These are phyloP conservation scores for Mormyrus iriodes DNA, from an alignment of 2,113 vertebrate genomes.

Conservation along the genomic window DNA sequence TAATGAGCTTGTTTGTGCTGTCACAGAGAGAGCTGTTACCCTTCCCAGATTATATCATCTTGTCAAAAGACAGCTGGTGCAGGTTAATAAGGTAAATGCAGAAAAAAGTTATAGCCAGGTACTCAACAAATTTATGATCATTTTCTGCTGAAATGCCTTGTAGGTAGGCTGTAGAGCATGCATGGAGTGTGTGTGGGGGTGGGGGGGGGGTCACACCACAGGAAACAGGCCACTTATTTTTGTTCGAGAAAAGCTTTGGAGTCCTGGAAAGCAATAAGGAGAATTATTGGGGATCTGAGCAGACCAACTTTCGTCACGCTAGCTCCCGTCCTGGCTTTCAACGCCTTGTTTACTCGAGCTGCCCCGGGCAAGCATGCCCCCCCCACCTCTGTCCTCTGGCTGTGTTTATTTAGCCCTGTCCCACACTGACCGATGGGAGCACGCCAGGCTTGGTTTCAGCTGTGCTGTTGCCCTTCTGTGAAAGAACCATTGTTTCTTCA, in stretches of 20 bases:
- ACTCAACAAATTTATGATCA: not conserved
- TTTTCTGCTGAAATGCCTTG: not conserved
- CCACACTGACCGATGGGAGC: not conserved
- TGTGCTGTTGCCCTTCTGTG: not conserved
- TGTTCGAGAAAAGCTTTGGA: slow-evolving; percentile 47
- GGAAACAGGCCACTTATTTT: slow-evolving; percentile 46
- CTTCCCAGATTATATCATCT: slow-evolving; percentile 3
- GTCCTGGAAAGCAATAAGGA: slow-evolving; percentile 46
- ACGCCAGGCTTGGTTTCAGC: not conserved
- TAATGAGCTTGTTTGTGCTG: slow-evolving; percentile 15
- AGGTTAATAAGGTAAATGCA: not conserved
- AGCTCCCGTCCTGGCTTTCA: slow-evolving; percentile 32
- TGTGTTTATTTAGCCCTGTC: slow-evolving; percentile 12
- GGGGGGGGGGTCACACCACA: slow-evolving; percentile 25
- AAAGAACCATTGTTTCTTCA: slow-evolving; percentile 13
- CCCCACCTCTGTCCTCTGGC: not conserved
- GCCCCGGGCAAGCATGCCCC: not conserved
- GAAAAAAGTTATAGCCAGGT: not conserved
- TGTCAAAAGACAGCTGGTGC: slow-evolving; percentile 10
- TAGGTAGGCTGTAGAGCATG: not conserved
- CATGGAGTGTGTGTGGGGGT: not conserved
- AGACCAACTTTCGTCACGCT: slow-evolving; percentile 26
- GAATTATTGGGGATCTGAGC: slow-evolving; percentile 47
- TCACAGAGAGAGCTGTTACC: not conserved
- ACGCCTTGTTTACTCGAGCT: not conserved